Evolutionary conservation across 2,113 vertebrate genomes (phyloP).

Genomic region (Bagarius yarrelli): DNA sequence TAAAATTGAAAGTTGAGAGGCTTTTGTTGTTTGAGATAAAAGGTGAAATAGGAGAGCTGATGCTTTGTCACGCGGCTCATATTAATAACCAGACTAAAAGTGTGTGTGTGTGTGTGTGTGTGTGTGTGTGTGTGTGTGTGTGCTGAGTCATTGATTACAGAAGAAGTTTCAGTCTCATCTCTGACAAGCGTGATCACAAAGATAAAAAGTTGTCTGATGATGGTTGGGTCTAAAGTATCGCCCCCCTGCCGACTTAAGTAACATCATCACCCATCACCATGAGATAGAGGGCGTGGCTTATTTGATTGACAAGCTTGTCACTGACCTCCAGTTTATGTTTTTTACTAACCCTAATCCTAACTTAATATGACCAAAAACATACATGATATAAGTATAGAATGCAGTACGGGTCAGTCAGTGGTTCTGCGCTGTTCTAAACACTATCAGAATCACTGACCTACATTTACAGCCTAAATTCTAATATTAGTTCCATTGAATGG

Average conservation of each 20-base stretch:
- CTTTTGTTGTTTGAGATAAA: constrained; percentile 46
- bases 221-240: background rate
- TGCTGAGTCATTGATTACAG: constrained; percentile 53
- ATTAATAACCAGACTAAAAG: constrained; percentile 43
- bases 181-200: background rate
- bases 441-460: no score
- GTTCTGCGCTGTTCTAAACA: no score
- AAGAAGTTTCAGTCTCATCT: background rate
- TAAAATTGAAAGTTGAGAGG: constrained; percentile 49
- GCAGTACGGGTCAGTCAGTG: no score
- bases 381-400: no score
- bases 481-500: no score
- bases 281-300: background rate
- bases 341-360: no score
- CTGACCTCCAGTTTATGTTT: no score
- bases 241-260: background rate
- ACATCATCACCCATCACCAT: background rate
- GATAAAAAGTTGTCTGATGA: background rate
- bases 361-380: no score
- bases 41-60: constrained; percentile 40
- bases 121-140: constrained; percentile 8
- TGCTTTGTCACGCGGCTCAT: constrained; percentile 51
- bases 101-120: background rate
- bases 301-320: background rate
- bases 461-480: no score